phyloP scores from a whole-genome alignment of 2,888 invertebrate species.

The Ectobius pallidus region DNA sequence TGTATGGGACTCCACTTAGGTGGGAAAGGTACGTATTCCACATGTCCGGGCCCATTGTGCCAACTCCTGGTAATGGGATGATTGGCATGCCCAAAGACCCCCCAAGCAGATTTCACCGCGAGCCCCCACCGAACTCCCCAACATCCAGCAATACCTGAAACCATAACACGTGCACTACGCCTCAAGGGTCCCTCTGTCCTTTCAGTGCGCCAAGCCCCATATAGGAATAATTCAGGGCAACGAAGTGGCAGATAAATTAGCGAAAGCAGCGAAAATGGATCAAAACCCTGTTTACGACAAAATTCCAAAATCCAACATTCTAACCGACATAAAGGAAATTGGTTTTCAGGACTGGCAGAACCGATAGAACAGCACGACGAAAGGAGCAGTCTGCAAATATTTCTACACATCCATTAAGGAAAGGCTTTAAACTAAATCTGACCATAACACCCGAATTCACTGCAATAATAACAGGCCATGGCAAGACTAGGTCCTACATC shows the following conservation, averaged over 20 bases:
- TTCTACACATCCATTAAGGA: neutral
- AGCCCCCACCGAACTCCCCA: too few relatives aligned
- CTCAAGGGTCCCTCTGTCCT: too few relatives aligned
- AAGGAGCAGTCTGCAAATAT: neutral
- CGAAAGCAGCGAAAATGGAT: neutral
- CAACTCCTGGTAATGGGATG: too few relatives aligned
- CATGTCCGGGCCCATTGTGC: too few relatives aligned
- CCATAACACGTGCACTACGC: too few relatives aligned
- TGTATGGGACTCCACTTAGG: too few relatives aligned
- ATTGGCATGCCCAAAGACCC: too few relatives aligned
- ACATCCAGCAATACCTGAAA: too few relatives aligned
- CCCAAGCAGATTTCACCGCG: too few relatives aligned
- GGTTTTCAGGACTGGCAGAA: neutral
- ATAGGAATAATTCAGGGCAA: neutral
- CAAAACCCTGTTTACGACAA: neutral
- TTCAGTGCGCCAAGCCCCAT: neutral
- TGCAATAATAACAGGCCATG: too few relatives aligned
- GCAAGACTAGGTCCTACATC: neutral
- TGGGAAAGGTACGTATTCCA: too few relatives aligned
- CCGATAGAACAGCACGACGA: neutral
- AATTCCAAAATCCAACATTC: neutral
- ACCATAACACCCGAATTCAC: neutral
- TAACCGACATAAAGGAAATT: neutral
- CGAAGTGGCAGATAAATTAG: neutral
- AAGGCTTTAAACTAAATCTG: neutral